phyloP scores from a whole-genome alignment of 2,888 invertebrate genomes.

The Elmis aenea region DNA sequence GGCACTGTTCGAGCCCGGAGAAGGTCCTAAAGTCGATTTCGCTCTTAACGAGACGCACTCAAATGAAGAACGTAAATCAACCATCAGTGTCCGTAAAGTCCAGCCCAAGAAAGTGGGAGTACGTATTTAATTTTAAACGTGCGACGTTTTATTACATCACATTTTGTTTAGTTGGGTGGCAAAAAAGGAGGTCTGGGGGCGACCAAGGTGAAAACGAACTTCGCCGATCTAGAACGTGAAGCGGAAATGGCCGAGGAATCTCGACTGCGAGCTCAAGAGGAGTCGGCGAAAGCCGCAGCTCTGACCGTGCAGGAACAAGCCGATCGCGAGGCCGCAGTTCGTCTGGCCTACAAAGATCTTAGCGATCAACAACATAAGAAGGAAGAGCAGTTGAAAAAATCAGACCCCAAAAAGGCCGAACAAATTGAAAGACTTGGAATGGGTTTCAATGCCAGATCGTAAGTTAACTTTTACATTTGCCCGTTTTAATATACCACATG shows the following conservation, averaged over 20 bases:
- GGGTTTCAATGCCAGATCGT: conserved; percentile 64
- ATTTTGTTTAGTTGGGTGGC: conserved; percentile 63
- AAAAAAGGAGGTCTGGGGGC: conserved; percentile 91
- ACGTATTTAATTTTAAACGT: conserved; percentile 33
- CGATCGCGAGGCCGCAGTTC: conserved; percentile 61
- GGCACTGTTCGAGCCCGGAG: conserved; percentile 23
- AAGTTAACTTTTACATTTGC: conserved; percentile 29
- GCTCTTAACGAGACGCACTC: conserved; percentile 15
- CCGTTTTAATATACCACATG: conserved; percentile 7
- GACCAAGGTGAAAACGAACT: conserved; percentile 89
- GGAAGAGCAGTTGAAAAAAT: conserved; percentile 64
- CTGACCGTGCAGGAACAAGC: conserved; percentile 61
- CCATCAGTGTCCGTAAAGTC: conserved; percentile 67
- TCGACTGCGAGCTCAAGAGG: conserved; percentile 42
- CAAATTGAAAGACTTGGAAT: conserved; percentile 92
- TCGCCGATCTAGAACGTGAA: conserved; percentile 89
- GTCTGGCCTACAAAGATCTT: conserved; percentile 75
- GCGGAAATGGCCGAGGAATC: conserved; percentile 81
- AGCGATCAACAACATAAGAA: conserved; percentile 61
- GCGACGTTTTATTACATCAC: too few species aligned
- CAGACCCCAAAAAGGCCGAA: conserved; percentile 79
- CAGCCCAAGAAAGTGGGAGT: conserved; percentile 66
- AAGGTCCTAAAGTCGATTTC: conserved; percentile 41
- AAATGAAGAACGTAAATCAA: conserved; percentile 54
- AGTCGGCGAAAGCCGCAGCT: conserved; percentile 42